These are phyloP conservation scores for Ancistrus triradiatus DNA, from an alignment of 2,113 vertebrate genomes.

Conservation along the genomic window DNA sequence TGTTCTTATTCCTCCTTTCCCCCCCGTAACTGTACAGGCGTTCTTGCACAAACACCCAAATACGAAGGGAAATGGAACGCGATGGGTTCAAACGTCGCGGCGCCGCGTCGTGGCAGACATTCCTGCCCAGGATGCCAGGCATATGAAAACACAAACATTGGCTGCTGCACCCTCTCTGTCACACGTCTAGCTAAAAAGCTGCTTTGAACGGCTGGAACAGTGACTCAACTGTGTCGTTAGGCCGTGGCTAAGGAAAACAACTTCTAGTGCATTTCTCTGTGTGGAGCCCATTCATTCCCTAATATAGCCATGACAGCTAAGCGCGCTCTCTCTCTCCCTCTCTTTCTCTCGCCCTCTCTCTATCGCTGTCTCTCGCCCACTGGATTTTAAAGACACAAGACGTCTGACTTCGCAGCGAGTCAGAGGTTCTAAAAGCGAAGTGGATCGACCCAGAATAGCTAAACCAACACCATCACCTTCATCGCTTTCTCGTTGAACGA, in stretches of 20 bases:
- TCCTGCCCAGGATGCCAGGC: slow-evolving; percentile 28
- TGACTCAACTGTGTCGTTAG: slow-evolving; percentile 44
- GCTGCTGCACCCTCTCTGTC: not conserved
- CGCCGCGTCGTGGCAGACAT: slow-evolving; percentile 36
- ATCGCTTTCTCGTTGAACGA: too few species aligned
- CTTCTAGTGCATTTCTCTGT: slow-evolving; percentile 23
- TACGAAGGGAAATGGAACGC: slow-evolving; percentile 12
- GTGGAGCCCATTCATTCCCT: slow-evolving; percentile 51
- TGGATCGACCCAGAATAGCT: too few species aligned
- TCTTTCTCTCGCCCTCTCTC: slow-evolving; percentile 1
- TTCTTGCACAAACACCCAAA: slow-evolving; percentile 52
- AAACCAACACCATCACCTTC: too few species aligned
- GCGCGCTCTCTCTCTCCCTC: slow-evolving; percentile 1
- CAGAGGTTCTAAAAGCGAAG: too few species aligned
- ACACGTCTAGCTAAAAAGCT: slow-evolving; percentile 27
- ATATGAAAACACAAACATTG: slow-evolving; percentile 23
- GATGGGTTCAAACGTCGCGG: not conserved
- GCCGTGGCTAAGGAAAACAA: slow-evolving; percentile 36
- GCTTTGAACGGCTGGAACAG: slow-evolving; percentile 18
- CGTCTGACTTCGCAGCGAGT: not conserved
- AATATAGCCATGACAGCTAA: slow-evolving; percentile 56
- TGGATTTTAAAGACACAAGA: slow-evolving; percentile 31
- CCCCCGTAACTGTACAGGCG: slow-evolving; percentile 44
- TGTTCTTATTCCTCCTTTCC: not conserved
- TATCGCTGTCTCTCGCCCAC: not conserved